Conservation (phyloP, 1,140 invertebrate genomes). For the Eumaeus atala region DNA sequence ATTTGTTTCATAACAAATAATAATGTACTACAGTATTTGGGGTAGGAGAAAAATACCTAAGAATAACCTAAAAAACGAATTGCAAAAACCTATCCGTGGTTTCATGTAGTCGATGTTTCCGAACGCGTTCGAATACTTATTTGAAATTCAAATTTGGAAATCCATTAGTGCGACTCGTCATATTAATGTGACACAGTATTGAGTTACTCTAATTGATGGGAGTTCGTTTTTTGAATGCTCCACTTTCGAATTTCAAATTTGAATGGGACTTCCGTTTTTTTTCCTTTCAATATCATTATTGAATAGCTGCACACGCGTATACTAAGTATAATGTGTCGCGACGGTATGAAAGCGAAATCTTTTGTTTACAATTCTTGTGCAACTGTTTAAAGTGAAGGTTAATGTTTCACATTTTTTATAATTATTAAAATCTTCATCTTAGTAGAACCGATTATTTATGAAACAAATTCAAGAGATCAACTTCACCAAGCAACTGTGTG, state of each 20-base stretch:
- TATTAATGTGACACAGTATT: conserved; percentile 71
- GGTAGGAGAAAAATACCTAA: too few relatives aligned
- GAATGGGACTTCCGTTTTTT: conserved; percentile 34
- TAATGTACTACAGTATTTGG: too few relatives aligned
- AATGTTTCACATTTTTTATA: too few relatives aligned
- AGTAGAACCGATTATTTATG: too few relatives aligned
- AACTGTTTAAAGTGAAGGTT: conserved; percentile 2
- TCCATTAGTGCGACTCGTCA: conserved; percentile 70
- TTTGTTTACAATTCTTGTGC: conserved; percentile 5
- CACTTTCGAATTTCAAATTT: conserved; percentile 46
- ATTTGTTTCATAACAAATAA: too few relatives aligned
- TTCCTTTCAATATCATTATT: conserved; percentile 22
- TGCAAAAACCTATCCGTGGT: conserved; percentile 18
- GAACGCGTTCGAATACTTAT: conserved; percentile 45
- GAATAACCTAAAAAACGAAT: neutral
- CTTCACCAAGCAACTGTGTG: too few relatives aligned
- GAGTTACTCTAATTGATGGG: conserved; percentile 71
- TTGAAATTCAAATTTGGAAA: conserved; percentile 69
- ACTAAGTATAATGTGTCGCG: conserved; percentile 10
- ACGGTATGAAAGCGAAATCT: conserved; percentile 8
- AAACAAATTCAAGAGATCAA: too few relatives aligned
- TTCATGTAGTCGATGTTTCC: conserved; percentile 28
- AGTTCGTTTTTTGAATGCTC: conserved; percentile 58
- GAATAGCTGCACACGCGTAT: conserved; percentile 5
- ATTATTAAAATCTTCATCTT: too few relatives aligned